phyloP scores from a whole-genome alignment of 1,140 invertebrate species.

The Plodia interpunctella region DNA sequence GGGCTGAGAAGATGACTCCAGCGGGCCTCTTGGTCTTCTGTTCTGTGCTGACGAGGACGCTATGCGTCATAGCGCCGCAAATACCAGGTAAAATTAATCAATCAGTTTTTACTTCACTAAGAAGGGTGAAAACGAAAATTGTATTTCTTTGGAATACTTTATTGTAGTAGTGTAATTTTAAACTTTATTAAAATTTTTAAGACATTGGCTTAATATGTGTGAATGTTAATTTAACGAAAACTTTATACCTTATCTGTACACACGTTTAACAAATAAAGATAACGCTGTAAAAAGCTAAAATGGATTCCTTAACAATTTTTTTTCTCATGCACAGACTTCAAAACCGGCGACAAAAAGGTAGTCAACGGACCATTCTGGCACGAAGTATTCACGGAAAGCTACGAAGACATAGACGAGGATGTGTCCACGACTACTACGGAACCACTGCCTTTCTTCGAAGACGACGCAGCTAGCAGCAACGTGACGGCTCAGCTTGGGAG shows the following conservation, averaged over 20 bases:
- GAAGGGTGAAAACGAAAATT: no score
- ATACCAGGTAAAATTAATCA: conserved; percentile 41
- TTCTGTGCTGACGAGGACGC: conserved; percentile 52
- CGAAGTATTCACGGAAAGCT: conserved; percentile 61
- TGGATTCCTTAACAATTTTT: neutral
- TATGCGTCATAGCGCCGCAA: conserved; percentile 62
- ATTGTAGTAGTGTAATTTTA: no score
- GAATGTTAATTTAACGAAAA: no score
- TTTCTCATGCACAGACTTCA: conserved; percentile 48
- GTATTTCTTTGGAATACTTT: no score
- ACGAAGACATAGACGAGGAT: conserved; percentile 57
- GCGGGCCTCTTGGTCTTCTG: conserved; percentile 53
- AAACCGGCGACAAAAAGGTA: conserved; percentile 61
- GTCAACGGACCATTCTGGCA: conserved; percentile 65
- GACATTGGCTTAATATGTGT: no score
- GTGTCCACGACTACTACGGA: conserved; percentile 76
- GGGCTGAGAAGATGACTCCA: conserved; percentile 57
- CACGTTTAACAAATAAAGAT: no score
- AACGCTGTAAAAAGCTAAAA: no score
- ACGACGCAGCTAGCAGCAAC: conserved; percentile 78
- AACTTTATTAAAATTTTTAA: no score
- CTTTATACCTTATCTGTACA: no score
- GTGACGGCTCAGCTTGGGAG: conserved; percentile 83
- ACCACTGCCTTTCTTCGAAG: conserved; percentile 81
- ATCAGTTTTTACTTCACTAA: no score